A percentile compares a stretch with the other conserved stretches of the same genome.
Conservation (phyloP, 2,113 vertebrate species). For the Gobius niger region DNA sequence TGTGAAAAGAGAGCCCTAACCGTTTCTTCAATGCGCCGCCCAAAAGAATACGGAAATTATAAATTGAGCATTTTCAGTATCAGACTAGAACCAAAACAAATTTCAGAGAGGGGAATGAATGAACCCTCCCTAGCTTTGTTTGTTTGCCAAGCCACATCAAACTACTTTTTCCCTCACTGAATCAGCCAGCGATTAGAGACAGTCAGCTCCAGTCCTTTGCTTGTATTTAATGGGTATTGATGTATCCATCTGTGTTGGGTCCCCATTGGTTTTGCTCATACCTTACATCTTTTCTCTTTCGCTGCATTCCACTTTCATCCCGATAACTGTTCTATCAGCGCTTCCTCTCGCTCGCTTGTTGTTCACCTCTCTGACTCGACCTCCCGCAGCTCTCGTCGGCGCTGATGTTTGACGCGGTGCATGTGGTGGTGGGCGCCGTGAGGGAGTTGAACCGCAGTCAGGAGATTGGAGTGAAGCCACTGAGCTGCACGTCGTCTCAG, state of each 20-base stretch:
- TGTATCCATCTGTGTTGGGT: conserved; percentile 44
- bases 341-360: conserved; percentile 8
- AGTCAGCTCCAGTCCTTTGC: conserved; percentile 45
- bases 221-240: conserved; percentile 53
- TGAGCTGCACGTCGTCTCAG: conserved; percentile 88
- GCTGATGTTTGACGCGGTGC: conserved; percentile 92
- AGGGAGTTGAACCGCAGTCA: conserved; percentile 93
- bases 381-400: conserved; percentile 84
- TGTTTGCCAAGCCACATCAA: conserved; percentile 36
- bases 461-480: conserved; percentile 89
- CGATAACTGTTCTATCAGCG: conserved; percentile 6
- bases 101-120: too few relatives aligned
- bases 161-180: conserved; percentile 46
- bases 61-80: too few relatives aligned
- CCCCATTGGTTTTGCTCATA: conserved; percentile 38
- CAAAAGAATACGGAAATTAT: too few relatives aligned
- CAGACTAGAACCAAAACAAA: too few relatives aligned
- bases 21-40: too few relatives aligned
- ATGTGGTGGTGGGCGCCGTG: conserved; percentile 91
- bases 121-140: too few relatives aligned
- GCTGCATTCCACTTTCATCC: conserved; percentile 21
- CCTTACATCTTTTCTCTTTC: conserved; percentile 11
- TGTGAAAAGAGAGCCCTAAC: too few relatives aligned
- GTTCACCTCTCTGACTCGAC: conserved; percentile 15
- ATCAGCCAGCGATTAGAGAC: conserved; percentile 50